These are phyloP conservation scores for Papilio demoleus DNA, from an alignment of 2,888 invertebrate species.

Conservation along the genomic window DNA sequence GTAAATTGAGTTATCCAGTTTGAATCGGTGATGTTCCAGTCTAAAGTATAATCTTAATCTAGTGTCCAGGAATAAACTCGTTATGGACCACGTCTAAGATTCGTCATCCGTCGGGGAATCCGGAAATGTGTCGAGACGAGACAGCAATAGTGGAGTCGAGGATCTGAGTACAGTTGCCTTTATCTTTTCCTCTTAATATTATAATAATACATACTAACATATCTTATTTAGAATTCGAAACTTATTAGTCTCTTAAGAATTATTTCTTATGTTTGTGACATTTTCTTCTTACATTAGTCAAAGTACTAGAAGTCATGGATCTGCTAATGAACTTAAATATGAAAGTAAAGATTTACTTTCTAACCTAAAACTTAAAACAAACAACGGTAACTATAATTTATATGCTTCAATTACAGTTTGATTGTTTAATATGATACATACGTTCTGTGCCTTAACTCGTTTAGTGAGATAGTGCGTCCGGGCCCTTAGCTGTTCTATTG, in stretches of 20 bases:
- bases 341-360: neutral
- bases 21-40: neutral
- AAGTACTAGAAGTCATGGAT: too few relatives aligned
- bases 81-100: slow-evolving; percentile 33
- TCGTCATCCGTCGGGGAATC: slow-evolving; percentile 59
- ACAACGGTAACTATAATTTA: slow-evolving; percentile 15
- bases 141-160: neutral
- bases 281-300: too few relatives aligned
- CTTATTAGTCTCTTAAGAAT: neutral
- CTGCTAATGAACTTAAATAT: too few relatives aligned
- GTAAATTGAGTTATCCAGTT: neutral
- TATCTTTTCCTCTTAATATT: neutral
- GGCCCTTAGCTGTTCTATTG: slow-evolving; percentile 26
- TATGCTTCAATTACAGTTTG: slow-evolving; percentile 5
- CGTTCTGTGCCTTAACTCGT: slow-evolving; percentile 15
- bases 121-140: slow-evolving; percentile 51
- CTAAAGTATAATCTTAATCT: neutral
- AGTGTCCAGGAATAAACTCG: slow-evolving; percentile 3
- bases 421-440: slow-evolving; percentile 25
- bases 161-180: neutral
- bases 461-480: neutral
- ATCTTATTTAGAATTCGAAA: neutral
- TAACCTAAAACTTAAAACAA: neutral
- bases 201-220: too few relatives aligned
- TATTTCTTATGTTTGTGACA: neutral